Evolutionary conservation across 1,140 invertebrate genomes (phyloP), one percentile per base, ranked within the genome.

Genomic region (Plutomurus gul): DNA sequence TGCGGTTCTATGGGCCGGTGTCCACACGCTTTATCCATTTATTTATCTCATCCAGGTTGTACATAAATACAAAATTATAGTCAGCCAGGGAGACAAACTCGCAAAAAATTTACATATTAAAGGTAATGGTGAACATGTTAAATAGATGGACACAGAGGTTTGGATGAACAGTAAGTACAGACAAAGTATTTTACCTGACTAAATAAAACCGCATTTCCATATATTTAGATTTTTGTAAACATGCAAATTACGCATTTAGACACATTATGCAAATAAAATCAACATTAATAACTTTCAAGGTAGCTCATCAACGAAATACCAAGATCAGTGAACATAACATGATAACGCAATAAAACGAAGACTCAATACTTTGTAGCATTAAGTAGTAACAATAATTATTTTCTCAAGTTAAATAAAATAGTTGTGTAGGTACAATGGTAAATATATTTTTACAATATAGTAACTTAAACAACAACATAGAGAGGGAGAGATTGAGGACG

Each of bases 11-110:
- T n/a, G n/a, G n/a, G n/a, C n/a, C n/a, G n/a, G n/a, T n/a, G n/a
- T n/a, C n/a, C n/a, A n/a, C n/a, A 33, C 27, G 36, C 36, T 60
- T 33, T 30, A 65, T 65, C 56, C 56, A 33, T 65, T 65, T 65
- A 65, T 65, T 65, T 51, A 51, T 65, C 56, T 65, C 56, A 65
- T 65, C 56, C 56, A 65, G 56, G 56, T 65, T 65, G 56, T 65
- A 65, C 56, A 65, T 65, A 65, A 65, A 65, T 65, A 65, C 56
- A 65, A 65, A 65, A 65, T 65, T 30, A 65, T 65, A 65, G 56
- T 30, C 56, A 65, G 56, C 56, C 56, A 65, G 11, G 56, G 56
- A 65, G 56, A 65, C 36, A 33, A 65, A n/a, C n/a, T 7, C 18
- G 11, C 30, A n/a, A 16, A n/a, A 36, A 36, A 30, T 65, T 65